phyloP scores from a whole-genome alignment of 2,797 vertebrate genomes.

The Parauchenoglanis punctatus region DNA sequence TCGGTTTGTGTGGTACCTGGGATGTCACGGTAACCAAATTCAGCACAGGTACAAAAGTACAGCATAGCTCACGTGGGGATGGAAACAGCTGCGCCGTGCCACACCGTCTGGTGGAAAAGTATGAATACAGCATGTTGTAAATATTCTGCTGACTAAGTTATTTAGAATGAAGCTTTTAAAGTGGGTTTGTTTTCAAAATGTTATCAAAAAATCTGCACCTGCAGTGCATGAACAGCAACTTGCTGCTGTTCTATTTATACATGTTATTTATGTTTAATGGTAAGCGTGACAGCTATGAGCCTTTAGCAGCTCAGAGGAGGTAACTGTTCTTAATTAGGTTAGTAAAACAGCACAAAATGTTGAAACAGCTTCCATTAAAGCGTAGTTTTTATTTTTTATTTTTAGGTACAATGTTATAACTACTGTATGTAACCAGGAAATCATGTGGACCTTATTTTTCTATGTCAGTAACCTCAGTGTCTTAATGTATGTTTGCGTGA shows the following conservation, averaged over 20 bases:
- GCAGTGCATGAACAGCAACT: not conserved
- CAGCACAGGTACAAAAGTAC: not conserved
- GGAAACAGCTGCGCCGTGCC: not conserved
- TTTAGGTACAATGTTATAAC: not conserved
- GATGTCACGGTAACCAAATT: not conserved
- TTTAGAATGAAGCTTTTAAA: not conserved
- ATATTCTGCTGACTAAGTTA: not conserved
- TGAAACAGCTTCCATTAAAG: not conserved
- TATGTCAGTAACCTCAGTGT: not conserved
- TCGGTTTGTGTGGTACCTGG: not conserved
- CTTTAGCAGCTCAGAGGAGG: too few species aligned
- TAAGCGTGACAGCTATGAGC: not conserved
- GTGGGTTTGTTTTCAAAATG: not conserved
- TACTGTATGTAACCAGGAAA: not conserved
- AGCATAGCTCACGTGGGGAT: too few species aligned
- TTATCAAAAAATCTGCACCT: not conserved
- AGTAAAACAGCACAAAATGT: not conserved
- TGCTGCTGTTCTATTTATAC: constrained; percentile 12
- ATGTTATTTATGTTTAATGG: not conserved
- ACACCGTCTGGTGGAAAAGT: not conserved
- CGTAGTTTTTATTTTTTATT: not conserved
- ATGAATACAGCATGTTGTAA: not conserved
- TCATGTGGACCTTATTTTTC: not conserved
- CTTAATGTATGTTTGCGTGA: not conserved
- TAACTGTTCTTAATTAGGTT: not conserved